Evolutionary conservation across 2,888 invertebrate species (phyloP), one percentile per base, ranked within the genome.

Genomic region (Altica lythri): DNA sequence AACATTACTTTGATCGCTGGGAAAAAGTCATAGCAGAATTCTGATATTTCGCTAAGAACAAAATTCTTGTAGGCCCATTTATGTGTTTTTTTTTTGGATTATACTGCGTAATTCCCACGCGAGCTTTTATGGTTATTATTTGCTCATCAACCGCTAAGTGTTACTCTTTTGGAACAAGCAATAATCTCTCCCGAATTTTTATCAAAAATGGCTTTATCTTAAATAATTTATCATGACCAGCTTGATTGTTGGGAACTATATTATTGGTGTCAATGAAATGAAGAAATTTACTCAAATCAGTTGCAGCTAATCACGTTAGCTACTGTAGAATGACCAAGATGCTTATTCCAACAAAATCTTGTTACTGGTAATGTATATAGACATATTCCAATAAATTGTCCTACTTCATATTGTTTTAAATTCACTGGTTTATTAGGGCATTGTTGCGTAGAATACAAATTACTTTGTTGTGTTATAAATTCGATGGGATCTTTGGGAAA

Each of bases 11-110:
- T 56, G 52, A 10, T 42, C 37, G 14, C 29, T 45, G 17, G 45
- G 48, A 44, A 52, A 56, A 53, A 52, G 29, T 48, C 40, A 19
- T 52, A 52, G 35, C 45, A 48, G 12, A 56, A 56, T 29, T 48
- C 52, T 13, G 56, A 52, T n/a, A 44, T 19, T 47, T 44, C 55
- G 34, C 55, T 51, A 6, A 51, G 44, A 14, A 54, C 37, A 17
- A 32, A 32, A n/a, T 29, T 42, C 34, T 51, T 55, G 16, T 44
- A 49, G 16, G 38, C 53, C 42, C 49, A 49, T 34, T 49, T 49
- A n/a, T 40, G 44, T 6, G 50, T 19, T 35, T 55, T 46, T n/a
- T n/a, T 34, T 34, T 30, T 1, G 42, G 46, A 34, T 55, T 55
- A 22, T 37, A 55, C 38, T 55, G 50, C 25, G 50, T 55, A 4